phyloP scores from a whole-genome alignment of 1,140 invertebrate species.

The Aradophagus sp. region DNA sequence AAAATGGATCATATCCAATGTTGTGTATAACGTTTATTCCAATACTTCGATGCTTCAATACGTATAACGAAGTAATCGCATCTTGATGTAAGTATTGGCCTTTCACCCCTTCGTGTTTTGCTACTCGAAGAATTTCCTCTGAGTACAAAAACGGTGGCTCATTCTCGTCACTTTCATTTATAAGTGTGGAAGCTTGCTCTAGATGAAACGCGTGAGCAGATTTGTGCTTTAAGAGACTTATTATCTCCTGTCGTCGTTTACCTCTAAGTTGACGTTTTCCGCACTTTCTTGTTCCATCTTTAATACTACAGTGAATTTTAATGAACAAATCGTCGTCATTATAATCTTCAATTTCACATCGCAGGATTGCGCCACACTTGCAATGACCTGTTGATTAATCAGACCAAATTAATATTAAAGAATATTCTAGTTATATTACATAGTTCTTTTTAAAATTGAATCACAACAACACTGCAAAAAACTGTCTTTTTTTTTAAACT shows the following conservation, averaged over 20 bases:
- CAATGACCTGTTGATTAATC: conserved; percentile 16
- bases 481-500: no score
- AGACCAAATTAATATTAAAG: no score
- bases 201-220: not conserved
- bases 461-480: no score
- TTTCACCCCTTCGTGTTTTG: not conserved
- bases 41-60: not conserved
- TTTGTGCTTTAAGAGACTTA: not conserved
- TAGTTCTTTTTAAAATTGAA: no score
- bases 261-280: conserved; percentile 17
- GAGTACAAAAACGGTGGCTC: conserved; percentile 10
- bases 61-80: conserved; percentile 1
- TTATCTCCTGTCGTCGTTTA: not conserved
- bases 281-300: conserved; percentile 2
- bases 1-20: conserved; percentile 13
- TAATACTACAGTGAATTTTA: conserved; percentile 10
- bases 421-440: no score
- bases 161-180: not conserved
- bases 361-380: not conserved
- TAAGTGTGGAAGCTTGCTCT: conserved; percentile 1
- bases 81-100: conserved; percentile 4
- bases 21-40: not conserved
- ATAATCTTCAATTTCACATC: conserved; percentile 1
- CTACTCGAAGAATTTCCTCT: not conserved
- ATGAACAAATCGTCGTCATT: conserved; percentile 3